phyloP scores from a whole-genome alignment of 2,797 vertebrate species.

The Enteromius afrohamiltoni region DNA sequence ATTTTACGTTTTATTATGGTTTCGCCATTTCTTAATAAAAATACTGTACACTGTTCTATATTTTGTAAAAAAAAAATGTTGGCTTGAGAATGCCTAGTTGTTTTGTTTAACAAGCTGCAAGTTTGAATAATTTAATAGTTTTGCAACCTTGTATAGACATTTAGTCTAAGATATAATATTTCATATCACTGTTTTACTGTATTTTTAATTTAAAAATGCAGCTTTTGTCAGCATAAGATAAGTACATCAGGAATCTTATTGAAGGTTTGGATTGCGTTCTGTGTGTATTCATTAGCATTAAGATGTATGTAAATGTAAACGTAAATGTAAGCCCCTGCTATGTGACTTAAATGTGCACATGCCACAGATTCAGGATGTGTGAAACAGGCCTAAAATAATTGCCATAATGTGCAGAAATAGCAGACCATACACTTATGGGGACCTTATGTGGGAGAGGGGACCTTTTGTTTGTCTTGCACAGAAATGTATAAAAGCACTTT shows the following conservation, averaged over 20 bases:
- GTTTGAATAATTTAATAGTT: neutral
- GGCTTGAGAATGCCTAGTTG: neutral
- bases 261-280: neutral
- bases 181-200: too few species aligned
- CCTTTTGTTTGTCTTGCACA: neutral
- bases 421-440: neutral
- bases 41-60: too few species aligned
- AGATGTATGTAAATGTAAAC: neutral
- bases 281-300: conserved; percentile 4
- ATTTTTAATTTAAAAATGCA: too few species aligned
- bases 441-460: neutral
- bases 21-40: too few species aligned
- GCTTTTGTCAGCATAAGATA: too few species aligned
- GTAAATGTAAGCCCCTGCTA: neutral
- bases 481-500: neutral
- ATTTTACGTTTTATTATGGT: too few species aligned
- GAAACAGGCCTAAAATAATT: neutral
- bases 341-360: neutral
- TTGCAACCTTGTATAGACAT: too few species aligned
- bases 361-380: neutral
- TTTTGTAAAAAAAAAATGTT: neutral
- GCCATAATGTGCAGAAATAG: neutral
- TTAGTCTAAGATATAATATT: too few species aligned
- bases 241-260: too few species aligned
- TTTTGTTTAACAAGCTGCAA: neutral